phyloP scores from a whole-genome alignment of 1,140 invertebrate species.

The Drosophila leontia region DNA sequence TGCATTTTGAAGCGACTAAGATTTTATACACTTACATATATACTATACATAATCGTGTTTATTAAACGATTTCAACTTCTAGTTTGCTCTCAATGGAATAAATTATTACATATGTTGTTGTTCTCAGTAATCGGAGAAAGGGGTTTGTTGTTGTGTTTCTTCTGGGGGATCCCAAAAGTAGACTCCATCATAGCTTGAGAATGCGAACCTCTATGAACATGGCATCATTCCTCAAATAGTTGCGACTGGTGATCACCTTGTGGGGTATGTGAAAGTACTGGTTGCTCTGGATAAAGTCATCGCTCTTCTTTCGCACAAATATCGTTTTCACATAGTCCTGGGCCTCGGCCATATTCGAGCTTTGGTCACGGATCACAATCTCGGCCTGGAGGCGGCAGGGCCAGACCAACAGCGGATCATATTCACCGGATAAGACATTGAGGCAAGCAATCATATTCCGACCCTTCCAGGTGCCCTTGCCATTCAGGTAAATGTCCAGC shows the following conservation, averaged over 20 bases:
- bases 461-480: constrained; percentile 90
- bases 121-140: neutral
- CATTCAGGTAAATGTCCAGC: constrained; percentile 89
- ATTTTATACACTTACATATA: constrained; percentile 19
- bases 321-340: constrained; percentile 86
- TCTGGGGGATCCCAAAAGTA: neutral
- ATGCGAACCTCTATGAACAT: constrained; percentile 89
- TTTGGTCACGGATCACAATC: constrained; percentile 88
- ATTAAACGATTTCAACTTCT: constrained; percentile 4
- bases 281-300: constrained; percentile 87
- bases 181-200: constrained; percentile 55
- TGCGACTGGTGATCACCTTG: constrained; percentile 87
- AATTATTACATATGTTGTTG: constrained; percentile 24
- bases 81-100: constrained; percentile 36
- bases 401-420: constrained; percentile 89
- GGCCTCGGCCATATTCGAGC: constrained; percentile 84
- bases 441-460: constrained; percentile 89
- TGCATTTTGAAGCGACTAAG: constrained; percentile 14
- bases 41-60: constrained; percentile 24
- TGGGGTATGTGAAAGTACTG: constrained; percentile 91
- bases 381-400: constrained; percentile 88
- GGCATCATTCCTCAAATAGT: constrained; percentile 88
- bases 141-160: neutral
- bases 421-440: constrained; percentile 88
- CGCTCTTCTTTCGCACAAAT: constrained; percentile 84